These are phyloP conservation scores for Incurvaria masculella DNA, from an alignment of 2,888 invertebrate species.

Conservation along the genomic window DNA sequence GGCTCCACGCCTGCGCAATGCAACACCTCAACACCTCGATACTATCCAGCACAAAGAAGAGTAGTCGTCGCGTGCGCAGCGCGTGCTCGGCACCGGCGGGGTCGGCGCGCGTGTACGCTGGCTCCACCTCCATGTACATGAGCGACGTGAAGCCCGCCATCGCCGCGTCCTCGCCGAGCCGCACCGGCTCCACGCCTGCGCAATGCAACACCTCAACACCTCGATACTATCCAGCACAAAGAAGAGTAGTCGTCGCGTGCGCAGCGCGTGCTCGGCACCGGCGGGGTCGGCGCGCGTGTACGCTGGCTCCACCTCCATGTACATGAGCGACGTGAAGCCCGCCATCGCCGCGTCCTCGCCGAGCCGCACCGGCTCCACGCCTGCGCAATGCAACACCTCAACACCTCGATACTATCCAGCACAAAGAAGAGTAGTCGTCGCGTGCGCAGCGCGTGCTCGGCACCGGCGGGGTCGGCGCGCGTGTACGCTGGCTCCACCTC, in stretches of 20 bases:
- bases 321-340: conserved; percentile 73
- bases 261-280: too few species aligned
- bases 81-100: conserved; percentile 66
- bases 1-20: conserved; percentile 60
- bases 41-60: conserved; percentile 59
- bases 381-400: too few species aligned
- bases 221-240: too few species aligned
- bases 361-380: conserved; percentile 59
- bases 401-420: background rate
- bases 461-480: background rate
- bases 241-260: too few species aligned
- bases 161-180: conserved; percentile 75
- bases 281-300: conserved; percentile 30
- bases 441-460: too few species aligned
- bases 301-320: conserved; percentile 55
- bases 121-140: conserved; percentile 70
- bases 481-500: conserved; percentile 58
- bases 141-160: conserved; percentile 86
- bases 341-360: conserved; percentile 69
- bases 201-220: too few species aligned
- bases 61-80: conserved; percentile 67
- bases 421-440: too few species aligned
- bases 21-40: background rate
- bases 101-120: conserved; percentile 61
- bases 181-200: conserved; percentile 65